Conservation (phyloP, 1,140 invertebrate genomes). For the Orussus abietinus region DNA sequence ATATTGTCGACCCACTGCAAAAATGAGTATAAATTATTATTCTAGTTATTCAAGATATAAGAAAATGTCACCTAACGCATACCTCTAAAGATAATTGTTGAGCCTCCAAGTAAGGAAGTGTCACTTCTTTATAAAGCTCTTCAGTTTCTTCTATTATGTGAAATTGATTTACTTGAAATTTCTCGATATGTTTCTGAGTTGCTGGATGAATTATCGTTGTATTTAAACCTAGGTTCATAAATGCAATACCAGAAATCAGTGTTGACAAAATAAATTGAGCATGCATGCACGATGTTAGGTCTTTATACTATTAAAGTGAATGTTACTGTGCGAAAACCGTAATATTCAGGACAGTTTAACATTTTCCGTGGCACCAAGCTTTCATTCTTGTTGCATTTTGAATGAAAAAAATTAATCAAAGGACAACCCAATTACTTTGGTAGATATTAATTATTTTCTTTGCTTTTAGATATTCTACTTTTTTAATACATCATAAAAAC, state of each 20-base stretch:
- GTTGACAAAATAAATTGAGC: constrained; percentile 23
- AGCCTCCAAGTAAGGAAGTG: constrained; percentile 69
- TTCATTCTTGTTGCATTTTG: not conserved
- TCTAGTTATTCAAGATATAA: constrained; percentile 4
- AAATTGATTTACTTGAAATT: constrained; percentile 71
- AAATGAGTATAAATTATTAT: constrained; percentile 18
- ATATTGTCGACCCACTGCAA: constrained; percentile 96
- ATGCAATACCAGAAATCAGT: too few relatives aligned
- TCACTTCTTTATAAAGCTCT: constrained; percentile 75
- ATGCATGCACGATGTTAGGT: not conserved
- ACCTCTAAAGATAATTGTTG: constrained; percentile 75
- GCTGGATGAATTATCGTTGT: constrained; percentile 88
- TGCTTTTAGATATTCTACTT: too few relatives aligned
- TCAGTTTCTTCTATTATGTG: constrained; percentile 82
- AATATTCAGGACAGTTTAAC: too few relatives aligned
- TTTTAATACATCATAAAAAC: too few relatives aligned
- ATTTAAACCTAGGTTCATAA: constrained; percentile 77
- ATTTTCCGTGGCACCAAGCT: not conserved
- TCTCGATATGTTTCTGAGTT: constrained; percentile 84
- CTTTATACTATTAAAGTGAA: too few relatives aligned
- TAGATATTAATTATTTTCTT: too few relatives aligned
- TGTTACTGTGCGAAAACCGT: too few relatives aligned
- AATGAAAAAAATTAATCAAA: too few relatives aligned
- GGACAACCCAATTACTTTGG: too few relatives aligned
- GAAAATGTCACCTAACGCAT: constrained; percentile 18